Percentiles rank a stretch among this genome's conserved stretches.
Evolutionary conservation across 2,113 vertebrate species (phyloP).

Genomic region (Mirounga angustirostris): DNA sequence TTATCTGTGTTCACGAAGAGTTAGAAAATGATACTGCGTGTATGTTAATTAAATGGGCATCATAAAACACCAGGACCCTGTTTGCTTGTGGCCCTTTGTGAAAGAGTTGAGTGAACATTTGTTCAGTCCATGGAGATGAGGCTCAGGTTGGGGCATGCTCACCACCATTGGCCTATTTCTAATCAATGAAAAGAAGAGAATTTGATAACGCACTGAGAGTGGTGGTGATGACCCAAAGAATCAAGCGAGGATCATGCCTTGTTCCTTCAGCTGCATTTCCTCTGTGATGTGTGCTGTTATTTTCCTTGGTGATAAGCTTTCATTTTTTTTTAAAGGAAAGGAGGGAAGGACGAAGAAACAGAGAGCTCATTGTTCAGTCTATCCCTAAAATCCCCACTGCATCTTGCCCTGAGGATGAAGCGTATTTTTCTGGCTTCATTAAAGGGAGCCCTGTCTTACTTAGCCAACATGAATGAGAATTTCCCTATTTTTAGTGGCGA

Average conservation of each 20-base stretch:
- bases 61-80: neutral
- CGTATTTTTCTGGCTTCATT: neutral
- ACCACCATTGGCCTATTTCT: neutral
- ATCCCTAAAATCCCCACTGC: neutral
- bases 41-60: neutral
- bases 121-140: neutral
- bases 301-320: neutral
- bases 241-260: accelerated
- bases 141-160: neutral
- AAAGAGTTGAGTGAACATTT: neutral
- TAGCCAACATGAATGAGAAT: neutral
- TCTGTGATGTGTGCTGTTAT: accelerated
- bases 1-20: neutral
- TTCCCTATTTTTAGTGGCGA: neutral
- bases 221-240: neutral
- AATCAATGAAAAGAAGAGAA: neutral
- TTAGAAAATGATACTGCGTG: no score
- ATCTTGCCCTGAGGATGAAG: neutral
- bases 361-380: neutral
- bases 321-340: neutral
- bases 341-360: neutral
- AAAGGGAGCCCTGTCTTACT: neutral
- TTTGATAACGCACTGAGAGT: neutral
- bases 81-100: neutral
- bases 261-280: neutral